A percentile compares a stretch with the other conserved stretches of the same genome.
Evolutionary conservation across 2,888 invertebrate genomes (phyloP).

Genomic region (Nomada fucata): DNA sequence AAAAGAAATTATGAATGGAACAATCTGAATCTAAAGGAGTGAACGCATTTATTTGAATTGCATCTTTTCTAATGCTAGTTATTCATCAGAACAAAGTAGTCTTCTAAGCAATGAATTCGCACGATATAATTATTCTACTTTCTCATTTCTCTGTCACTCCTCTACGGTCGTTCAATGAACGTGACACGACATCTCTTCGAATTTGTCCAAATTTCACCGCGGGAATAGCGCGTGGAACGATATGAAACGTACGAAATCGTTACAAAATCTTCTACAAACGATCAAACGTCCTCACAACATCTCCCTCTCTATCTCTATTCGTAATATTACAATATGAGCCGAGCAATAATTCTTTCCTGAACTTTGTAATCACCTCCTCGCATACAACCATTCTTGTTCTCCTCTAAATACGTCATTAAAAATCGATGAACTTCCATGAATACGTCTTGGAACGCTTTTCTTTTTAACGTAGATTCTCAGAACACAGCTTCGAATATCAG

Average conservation of each 20-base stretch:
- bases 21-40: too few species aligned
- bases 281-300: not conserved
- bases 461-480: conserved; percentile 16
- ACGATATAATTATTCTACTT: conserved; percentile 29
- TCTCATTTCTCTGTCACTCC: not conserved
- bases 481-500: conserved; percentile 31
- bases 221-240: conserved; percentile 21
- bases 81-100: not conserved
- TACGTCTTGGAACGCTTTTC: not conserved
- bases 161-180: not conserved
- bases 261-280: conserved; percentile 50
- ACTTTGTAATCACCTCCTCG: not conserved
- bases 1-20: too few species aligned
- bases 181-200: not conserved
- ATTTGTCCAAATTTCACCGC: not conserved
- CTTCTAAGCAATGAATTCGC: not conserved
- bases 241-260: conserved; percentile 56
- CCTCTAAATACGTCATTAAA: conserved; percentile 38
- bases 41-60: too few species aligned
- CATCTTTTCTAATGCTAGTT: too few species aligned
- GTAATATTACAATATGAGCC: conserved; percentile 30
- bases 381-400: not conserved
- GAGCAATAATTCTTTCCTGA: conserved; percentile 19
- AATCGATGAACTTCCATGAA: conserved; percentile 29
- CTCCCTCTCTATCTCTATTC: conserved; percentile 14